phyloP scores from a whole-genome alignment of 2,113 vertebrate genomes.

The Limanda limanda region DNA sequence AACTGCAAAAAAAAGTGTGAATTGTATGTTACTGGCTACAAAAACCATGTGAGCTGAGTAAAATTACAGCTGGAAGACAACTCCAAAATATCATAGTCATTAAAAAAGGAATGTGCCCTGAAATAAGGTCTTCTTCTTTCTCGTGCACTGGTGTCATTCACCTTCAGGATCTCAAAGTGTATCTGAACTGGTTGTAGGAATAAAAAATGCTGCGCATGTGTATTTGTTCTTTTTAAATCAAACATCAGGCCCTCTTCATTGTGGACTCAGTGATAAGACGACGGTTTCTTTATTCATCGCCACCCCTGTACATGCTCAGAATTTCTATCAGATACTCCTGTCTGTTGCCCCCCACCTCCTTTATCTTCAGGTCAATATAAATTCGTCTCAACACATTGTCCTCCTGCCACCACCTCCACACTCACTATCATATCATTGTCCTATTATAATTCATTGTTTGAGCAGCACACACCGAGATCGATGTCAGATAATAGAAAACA shows the following conservation, averaged over 20 bases:
- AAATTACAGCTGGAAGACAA: no score
- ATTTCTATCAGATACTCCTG: slow-evolving; percentile 69
- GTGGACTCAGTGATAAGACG: slow-evolving; percentile 38
- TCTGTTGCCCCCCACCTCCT: slow-evolving; percentile 17
- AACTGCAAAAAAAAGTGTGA: not conserved
- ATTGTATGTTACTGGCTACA: not conserved
- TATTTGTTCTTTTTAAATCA: slow-evolving; percentile 19
- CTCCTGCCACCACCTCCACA: slow-evolving; percentile 25
- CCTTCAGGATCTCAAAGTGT: slow-evolving; percentile 18
- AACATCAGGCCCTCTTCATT: not conserved
- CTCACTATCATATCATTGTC: slow-evolving; percentile 34
- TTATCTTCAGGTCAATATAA: slow-evolving; percentile 38
- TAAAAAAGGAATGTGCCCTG: not conserved
- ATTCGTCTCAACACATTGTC: slow-evolving; percentile 44
- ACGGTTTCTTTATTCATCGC: slow-evolving; percentile 61
- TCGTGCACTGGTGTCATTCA: slow-evolving; percentile 36
- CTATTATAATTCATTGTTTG: slow-evolving; percentile 54
- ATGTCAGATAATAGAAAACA: slow-evolving; percentile 51
- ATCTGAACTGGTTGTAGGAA: slow-evolving; percentile 45
- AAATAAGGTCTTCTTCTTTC: not conserved
- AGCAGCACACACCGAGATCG: slow-evolving; percentile 42
- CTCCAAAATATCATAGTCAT: not conserved
- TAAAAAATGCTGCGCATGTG: slow-evolving; percentile 39
- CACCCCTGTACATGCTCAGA: slow-evolving; percentile 68
- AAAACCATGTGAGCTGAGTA: slow-evolving; percentile 15